Conservation (phyloP, 1,140 invertebrate species). For the Tenebrio molitor region DNA sequence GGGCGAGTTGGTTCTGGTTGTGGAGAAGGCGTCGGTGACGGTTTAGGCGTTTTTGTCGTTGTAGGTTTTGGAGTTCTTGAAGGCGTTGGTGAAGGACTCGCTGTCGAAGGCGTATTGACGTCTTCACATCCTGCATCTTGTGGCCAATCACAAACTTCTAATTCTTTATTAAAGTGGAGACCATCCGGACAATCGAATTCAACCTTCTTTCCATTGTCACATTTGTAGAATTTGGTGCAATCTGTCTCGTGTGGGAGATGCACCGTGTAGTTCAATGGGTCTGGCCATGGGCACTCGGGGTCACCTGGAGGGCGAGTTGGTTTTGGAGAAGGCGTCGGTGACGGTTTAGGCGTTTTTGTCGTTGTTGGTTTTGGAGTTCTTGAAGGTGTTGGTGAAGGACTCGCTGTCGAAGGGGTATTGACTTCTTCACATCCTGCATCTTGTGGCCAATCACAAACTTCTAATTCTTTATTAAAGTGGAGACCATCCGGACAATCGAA, state of each 20-base stretch:
- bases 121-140: slow-evolving; percentile 18
- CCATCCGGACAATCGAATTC: slow-evolving; percentile 66
- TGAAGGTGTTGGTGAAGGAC: slow-evolving; percentile 69
- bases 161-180: slow-evolving; percentile 68
- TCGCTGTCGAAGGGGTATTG: slow-evolving; percentile 68
- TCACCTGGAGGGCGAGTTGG: background rate
- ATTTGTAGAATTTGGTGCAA: slow-evolving; percentile 72
- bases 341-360: background rate
- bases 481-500: slow-evolving; percentile 67
- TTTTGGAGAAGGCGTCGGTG: background rate
- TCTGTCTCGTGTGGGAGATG: slow-evolving; percentile 68
- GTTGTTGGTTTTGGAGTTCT: background rate
- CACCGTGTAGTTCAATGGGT: slow-evolving; percentile 43
- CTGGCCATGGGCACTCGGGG: slow-evolving; percentile 17
- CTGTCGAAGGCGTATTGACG: slow-evolving; percentile 69
- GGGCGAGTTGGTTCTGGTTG: background rate
- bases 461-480: slow-evolving; percentile 67
- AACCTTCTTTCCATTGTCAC: slow-evolving; percentile 67
- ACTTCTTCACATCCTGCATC: slow-evolving; percentile 23
- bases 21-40: background rate
- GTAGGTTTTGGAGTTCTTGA: background rate
- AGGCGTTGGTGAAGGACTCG: slow-evolving; percentile 70
- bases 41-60: background rate
- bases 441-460: slow-evolving; percentile 52
- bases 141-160: slow-evolving; percentile 52